These are phyloP conservation scores for Connochaetes taurinus DNA, from an alignment of 2,113 vertebrate genomes.

Conservation along the genomic window DNA sequence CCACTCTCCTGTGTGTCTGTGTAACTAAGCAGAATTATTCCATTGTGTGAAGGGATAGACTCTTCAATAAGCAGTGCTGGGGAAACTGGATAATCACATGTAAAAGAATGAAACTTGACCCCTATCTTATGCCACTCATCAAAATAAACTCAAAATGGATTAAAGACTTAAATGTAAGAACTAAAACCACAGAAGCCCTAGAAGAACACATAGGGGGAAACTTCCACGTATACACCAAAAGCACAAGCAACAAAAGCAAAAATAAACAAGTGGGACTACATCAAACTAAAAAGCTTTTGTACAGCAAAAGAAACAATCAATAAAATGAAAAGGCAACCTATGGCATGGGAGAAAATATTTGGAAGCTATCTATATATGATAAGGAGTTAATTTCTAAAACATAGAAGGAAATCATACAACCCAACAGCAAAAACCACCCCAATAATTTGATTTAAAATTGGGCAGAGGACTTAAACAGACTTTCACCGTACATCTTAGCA, in stretches of 20 bases:
- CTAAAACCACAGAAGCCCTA: neutral
- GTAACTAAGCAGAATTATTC: neutral
- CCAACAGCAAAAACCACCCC: neutral
- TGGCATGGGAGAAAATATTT: neutral
- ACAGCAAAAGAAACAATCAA: neutral
- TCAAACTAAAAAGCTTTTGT: neutral
- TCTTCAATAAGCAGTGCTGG: neutral
- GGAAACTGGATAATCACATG: neutral
- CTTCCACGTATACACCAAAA: neutral
- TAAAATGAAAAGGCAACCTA: neutral
- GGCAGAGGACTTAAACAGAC: neutral
- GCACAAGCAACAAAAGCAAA: neutral
- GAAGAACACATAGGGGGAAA: neutral
- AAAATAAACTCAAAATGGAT: neutral
- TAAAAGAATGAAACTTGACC: neutral
- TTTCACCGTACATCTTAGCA: neutral
- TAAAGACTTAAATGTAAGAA: neutral
- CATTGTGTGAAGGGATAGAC: neutral
- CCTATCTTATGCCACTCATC: neutral
- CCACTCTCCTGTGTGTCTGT: neutral
- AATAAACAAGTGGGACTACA: neutral
- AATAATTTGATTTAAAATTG: neutral
- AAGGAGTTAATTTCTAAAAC: neutral
- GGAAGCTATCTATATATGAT: neutral
- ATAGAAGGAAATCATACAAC: neutral